These are phyloP conservation scores for Podotricha telesiphe DNA, from an alignment of 2,888 invertebrate species.

Conservation along the genomic window DNA sequence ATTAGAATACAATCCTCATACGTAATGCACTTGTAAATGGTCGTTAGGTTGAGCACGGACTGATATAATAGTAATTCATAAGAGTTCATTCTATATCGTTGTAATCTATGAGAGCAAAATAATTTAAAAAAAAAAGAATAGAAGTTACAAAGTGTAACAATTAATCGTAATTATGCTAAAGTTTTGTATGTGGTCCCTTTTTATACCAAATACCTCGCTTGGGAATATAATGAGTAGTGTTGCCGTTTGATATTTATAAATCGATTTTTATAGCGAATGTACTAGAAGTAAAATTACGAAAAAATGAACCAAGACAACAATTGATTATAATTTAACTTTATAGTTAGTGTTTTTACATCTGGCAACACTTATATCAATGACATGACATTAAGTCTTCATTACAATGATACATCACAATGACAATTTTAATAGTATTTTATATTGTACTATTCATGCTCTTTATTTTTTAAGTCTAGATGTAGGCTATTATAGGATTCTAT, in stretches of 20 bases:
- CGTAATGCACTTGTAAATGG: slow-evolving; percentile 25
- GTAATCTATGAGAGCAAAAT: slow-evolving; percentile 29
- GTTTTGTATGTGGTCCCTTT: slow-evolving; percentile 45
- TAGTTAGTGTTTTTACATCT: background rate
- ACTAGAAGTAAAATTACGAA: background rate
- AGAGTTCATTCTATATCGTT: slow-evolving; percentile 26
- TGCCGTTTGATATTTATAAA: slow-evolving; percentile 23
- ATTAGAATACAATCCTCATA: slow-evolving; percentile 19
- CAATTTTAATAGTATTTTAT: slow-evolving; percentile 38
- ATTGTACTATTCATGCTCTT: slow-evolving; percentile 32
- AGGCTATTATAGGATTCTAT: slow-evolving; percentile 51
- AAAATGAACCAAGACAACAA: background rate
- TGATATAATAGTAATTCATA: slow-evolving; percentile 23
- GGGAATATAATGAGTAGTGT: slow-evolving; percentile 35
- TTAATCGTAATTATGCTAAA: slow-evolving; percentile 41
- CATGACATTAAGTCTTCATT: slow-evolving; percentile 5
- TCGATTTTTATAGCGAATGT: background rate
- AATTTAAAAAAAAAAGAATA: slow-evolving; percentile 28
- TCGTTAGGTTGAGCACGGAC: slow-evolving; percentile 22
- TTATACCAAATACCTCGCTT: slow-evolving; percentile 48
- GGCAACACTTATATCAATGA: slow-evolving; percentile 5
- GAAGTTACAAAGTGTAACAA: slow-evolving; percentile 33
- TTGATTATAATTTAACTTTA: background rate
- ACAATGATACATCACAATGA: slow-evolving; percentile 29
- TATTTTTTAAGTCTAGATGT: slow-evolving; percentile 33